Conservation (phyloP, 2,113 vertebrate genomes). For the Hippocampus zosterae region DNA sequence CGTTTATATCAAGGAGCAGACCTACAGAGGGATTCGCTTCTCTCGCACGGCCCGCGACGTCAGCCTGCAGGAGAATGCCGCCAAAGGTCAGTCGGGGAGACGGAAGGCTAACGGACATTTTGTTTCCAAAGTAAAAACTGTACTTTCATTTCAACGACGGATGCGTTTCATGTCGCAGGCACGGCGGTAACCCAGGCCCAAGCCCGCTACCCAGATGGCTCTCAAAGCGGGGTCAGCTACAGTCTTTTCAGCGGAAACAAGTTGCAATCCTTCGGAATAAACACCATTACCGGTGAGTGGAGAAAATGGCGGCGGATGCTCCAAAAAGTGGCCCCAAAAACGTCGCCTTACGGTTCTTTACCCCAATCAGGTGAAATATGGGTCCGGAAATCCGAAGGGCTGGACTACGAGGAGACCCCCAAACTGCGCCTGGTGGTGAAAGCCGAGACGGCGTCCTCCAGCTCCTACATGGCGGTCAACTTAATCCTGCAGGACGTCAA, state of each 20-base stretch:
- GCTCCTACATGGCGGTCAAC: conserved; percentile 85
- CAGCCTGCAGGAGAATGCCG: conserved; percentile 84
- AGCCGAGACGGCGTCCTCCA: conserved; percentile 83
- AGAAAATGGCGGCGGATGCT: neutral
- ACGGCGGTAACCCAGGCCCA: conserved; percentile 79
- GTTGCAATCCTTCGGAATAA: conserved; percentile 83
- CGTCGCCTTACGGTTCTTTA: conserved; percentile 12
- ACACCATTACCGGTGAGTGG: conserved; percentile 80
- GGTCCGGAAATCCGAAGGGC: conserved; percentile 79
- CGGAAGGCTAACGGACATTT: neutral
- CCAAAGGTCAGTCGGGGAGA: conserved; percentile 79
- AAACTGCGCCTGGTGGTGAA: conserved; percentile 91
- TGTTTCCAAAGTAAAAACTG: neutral
- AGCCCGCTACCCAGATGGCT: conserved; percentile 80
- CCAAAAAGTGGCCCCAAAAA: neutral
- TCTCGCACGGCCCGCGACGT: conserved; percentile 78
- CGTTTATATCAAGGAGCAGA: conserved; percentile 83
- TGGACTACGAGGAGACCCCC: conserved; percentile 87
- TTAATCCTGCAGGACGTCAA: conserved; percentile 91
- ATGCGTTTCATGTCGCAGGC: conserved; percentile 65
- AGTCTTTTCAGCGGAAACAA: conserved; percentile 92
- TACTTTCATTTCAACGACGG: conserved; percentile 4
- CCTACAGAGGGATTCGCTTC: conserved; percentile 83
- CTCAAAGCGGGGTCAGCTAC: conserved; percentile 82
- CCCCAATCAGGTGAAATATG: conserved; percentile 80